Conservation (phyloP, 2,888 invertebrate genomes). For the Neoscelio sp. region DNA sequence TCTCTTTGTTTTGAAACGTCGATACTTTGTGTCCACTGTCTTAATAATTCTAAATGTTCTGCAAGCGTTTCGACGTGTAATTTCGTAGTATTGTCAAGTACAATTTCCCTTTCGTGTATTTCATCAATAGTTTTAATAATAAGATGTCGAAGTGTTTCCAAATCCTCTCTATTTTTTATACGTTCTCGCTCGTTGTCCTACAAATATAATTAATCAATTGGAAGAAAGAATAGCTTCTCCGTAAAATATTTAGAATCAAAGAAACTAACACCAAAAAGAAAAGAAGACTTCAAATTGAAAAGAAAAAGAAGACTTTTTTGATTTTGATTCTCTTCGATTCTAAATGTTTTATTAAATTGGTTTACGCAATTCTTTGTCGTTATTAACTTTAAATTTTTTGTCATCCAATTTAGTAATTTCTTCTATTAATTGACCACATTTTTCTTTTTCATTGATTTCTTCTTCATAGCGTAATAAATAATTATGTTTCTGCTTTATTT, state of each 20-base stretch:
- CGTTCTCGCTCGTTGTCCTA: slow-evolving; percentile 85
- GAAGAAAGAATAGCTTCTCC: slow-evolving; percentile 17
- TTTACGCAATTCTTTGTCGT: neutral
- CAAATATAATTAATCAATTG: too few species aligned
- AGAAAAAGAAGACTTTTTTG: neutral
- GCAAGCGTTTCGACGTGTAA: slow-evolving; percentile 85
- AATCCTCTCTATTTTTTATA: slow-evolving; percentile 83
- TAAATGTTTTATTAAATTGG: neutral
- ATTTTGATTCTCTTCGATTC: neutral
- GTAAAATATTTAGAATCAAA: too few species aligned
- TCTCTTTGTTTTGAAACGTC: slow-evolving; percentile 89
- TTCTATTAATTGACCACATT: slow-evolving; percentile 86
- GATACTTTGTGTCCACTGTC: slow-evolving; percentile 89
- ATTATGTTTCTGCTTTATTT: slow-evolving; percentile 88
- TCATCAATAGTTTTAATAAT: slow-evolving; percentile 84
- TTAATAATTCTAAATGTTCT: slow-evolving; percentile 88
- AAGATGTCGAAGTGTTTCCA: slow-evolving; percentile 83
- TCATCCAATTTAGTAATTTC: slow-evolving; percentile 85
- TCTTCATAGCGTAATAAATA: slow-evolving; percentile 90
- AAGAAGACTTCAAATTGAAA: neutral
- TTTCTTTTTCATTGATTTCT: slow-evolving; percentile 87
- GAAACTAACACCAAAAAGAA: neutral
- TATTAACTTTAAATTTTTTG: slow-evolving; percentile 85
- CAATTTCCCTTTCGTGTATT: slow-evolving; percentile 85
- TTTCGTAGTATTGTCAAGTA: slow-evolving; percentile 84